phyloP scores from a whole-genome alignment of 2,113 vertebrate species.

The Rhodinocichla rosea region DNA sequence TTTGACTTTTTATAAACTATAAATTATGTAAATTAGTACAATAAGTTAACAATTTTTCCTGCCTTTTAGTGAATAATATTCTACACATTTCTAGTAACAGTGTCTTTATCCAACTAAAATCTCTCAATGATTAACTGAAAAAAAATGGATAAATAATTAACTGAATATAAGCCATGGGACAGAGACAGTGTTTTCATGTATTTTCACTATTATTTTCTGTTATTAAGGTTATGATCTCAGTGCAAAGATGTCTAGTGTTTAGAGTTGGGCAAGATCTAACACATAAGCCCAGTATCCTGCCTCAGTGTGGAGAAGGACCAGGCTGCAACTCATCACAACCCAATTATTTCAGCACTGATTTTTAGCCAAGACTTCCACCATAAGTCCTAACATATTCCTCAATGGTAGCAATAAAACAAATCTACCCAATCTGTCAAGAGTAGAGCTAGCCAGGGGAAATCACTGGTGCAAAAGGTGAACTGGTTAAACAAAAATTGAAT shows the following conservation, averaged over 20 bases:
- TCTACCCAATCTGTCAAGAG: neutral
- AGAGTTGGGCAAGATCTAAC: neutral
- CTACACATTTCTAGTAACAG: neutral
- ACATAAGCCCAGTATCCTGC: neutral
- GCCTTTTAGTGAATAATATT: neutral
- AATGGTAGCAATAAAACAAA: neutral
- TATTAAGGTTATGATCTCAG: neutral
- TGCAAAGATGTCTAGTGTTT: neutral
- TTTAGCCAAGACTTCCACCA: neutral
- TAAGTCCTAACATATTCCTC: neutral
- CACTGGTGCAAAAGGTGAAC: neutral
- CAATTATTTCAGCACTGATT: neutral
- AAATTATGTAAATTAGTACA: neutral
- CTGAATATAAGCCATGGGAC: neutral
- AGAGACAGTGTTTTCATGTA: neutral
- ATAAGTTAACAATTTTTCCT: neutral
- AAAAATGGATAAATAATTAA: neutral
- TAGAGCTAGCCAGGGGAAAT: neutral
- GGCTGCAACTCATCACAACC: neutral
- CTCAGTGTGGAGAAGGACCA: neutral
- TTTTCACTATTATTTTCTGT: neutral
- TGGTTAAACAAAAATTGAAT: conserved; percentile 21
- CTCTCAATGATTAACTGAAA: neutral
- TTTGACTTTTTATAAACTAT: neutral
- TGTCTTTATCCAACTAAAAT: neutral